Percentiles rank a stretch among this genome's conserved stretches.
Conservation (phyloP, 2,797 vertebrate species). For the Aulostomus chinensis region DNA sequence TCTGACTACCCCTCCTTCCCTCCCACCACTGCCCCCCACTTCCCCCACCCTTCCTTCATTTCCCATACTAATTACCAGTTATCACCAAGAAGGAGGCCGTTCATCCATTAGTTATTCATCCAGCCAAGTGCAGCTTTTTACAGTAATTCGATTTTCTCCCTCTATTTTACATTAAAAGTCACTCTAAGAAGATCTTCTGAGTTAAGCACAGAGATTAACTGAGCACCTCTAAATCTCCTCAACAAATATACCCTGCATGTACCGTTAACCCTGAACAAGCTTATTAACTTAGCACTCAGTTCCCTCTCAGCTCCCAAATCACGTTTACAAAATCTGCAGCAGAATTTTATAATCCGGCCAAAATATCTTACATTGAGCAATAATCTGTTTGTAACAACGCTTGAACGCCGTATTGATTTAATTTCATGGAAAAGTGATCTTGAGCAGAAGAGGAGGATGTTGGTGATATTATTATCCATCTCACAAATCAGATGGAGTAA, state of each 20-base stretch:
- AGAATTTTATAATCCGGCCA: slow-evolving; percentile 42
- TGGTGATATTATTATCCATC: slow-evolving; percentile 5
- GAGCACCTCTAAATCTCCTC: slow-evolving; percentile 60
- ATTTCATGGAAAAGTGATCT: slow-evolving; percentile 51
- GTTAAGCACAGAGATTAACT: slow-evolving; percentile 66
- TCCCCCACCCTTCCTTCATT: no score
- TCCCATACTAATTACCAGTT: slow-evolving; percentile 70
- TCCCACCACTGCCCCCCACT: neutral
- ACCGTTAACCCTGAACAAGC: slow-evolving; percentile 71
- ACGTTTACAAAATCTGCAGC: slow-evolving; percentile 39
- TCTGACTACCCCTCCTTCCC: slow-evolving; percentile 9
- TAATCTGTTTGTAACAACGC: slow-evolving; percentile 48
- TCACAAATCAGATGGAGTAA: slow-evolving; percentile 2
- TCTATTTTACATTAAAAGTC: slow-evolving; percentile 60
- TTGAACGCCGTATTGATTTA: slow-evolving; percentile 31
- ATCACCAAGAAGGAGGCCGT: slow-evolving; percentile 55
- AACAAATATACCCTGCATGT: slow-evolving; percentile 53
- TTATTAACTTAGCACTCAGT: slow-evolving; percentile 51
- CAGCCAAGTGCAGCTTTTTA: slow-evolving; percentile 54
- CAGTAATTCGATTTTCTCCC: slow-evolving; percentile 62
- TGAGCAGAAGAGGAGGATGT: slow-evolving; percentile 12
- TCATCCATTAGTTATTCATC: slow-evolving; percentile 69
- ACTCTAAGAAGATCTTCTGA: slow-evolving; percentile 58
- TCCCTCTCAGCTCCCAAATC: slow-evolving; percentile 43
- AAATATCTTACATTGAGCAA: slow-evolving; percentile 33